Conservation (phyloP, 2,113 vertebrate genomes). For the Ondatra zibethicus region DNA sequence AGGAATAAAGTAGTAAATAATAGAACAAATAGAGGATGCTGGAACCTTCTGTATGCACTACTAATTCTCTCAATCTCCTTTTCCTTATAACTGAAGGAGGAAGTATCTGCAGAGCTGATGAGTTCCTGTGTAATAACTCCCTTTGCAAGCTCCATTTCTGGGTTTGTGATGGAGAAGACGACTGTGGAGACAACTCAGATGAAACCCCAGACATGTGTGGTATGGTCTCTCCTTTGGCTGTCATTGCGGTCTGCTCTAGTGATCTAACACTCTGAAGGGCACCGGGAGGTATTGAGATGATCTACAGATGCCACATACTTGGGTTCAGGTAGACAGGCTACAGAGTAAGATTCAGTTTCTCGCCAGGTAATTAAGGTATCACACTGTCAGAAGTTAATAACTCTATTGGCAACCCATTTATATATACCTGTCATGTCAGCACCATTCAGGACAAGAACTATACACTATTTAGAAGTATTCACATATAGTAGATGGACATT, state of each 20-base stretch:
- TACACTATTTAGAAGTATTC: neutral
- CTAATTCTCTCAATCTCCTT: neutral
- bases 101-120: constrained; percentile 95
- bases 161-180: constrained; percentile 99
- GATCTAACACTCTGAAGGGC: neutral
- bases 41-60: neutral
- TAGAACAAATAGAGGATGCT: neutral
- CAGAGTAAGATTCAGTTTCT: neutral
- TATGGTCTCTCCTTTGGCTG: constrained; percentile 77
- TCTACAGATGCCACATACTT: neutral
- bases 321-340: neutral
- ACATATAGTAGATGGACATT: neutral
- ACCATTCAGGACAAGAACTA: neutral
- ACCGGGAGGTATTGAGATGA: neutral
- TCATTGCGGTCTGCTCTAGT: neutral
- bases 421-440: neutral
- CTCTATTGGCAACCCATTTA: neutral
- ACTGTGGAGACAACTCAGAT: constrained; percentile 98
- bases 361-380: neutral
- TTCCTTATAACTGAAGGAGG: constrained; percentile 81
- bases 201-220: constrained; percentile 96
- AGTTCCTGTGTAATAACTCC: constrained; percentile 98
- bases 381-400: neutral
- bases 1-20: neutral
- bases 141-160: constrained; percentile 97